These are phyloP conservation scores for Brachionus plicatilis DNA, from an alignment of 1,140 invertebrate genomes.

Conservation along the genomic window DNA sequence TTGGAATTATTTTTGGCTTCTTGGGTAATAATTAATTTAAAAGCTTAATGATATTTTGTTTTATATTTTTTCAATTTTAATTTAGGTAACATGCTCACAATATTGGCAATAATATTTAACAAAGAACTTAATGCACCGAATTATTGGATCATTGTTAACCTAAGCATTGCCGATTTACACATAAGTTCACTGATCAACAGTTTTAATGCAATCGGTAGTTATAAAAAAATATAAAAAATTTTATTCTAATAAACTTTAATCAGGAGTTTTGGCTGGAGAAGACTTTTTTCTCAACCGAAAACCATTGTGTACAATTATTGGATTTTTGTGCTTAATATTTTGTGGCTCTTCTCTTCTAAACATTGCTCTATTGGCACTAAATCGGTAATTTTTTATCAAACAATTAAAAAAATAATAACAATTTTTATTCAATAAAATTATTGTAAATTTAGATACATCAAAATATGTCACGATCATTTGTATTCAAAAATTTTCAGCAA, in stretches of 20 bases:
- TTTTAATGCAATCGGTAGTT: slow-evolving; percentile 6
- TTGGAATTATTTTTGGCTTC: background rate
- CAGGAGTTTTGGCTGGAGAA: background rate
- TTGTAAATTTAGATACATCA: background rate
- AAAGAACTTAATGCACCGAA: background rate
- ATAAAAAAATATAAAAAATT: background rate
- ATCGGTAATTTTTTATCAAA: background rate
- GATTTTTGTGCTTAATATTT: background rate
- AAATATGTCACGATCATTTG: slow-evolving; percentile 1
- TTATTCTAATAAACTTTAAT: background rate
- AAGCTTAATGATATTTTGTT: background rate
- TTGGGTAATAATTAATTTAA: background rate
- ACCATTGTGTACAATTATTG: background rate
- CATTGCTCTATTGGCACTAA: background rate
- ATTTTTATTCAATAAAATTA: too few species aligned
- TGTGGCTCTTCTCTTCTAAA: background rate
- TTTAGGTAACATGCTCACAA: background rate
- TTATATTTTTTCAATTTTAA: background rate
- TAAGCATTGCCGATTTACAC: background rate
- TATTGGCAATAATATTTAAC: background rate
- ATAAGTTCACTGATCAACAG: slow-evolving; percentile 4
- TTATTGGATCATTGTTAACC: slow-evolving; percentile 13
- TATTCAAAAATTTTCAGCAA: slow-evolving; percentile 11
- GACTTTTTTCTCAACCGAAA: background rate
- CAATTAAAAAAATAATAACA: too few species aligned